Base-by-base conservation (phyloP, 2,113 vertebrate genomes). In the Natator depressus region DNA sequence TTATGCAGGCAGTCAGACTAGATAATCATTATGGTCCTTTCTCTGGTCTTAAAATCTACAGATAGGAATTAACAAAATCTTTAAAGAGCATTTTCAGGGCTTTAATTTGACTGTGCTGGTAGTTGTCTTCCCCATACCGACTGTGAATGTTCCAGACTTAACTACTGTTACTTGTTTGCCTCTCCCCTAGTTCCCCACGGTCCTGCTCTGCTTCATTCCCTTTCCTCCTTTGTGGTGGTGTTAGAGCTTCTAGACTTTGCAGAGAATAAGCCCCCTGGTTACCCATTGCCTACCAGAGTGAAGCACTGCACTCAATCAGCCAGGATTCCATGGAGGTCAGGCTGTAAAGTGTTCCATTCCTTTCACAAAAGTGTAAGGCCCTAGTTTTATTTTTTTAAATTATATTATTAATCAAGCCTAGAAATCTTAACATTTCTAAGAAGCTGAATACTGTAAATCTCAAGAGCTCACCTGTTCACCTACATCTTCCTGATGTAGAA, bases 251-350 rank as follows among this genome's bases (percentile, higher is more conserved):
- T 89, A 17, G 94, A 93, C 59, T 85, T 89, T 88, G 51, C 49
- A 80, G 80, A 57, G 90, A 88, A 95, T 88, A 90, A 78, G 83
- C 53, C 50, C 91, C 55, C 85, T 96, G 82, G 78, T 81, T 90
- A 62, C 85, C 47, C 57, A 89, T 85, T 29, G 72, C 17, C 51
- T 49, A 29, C 2, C 5, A 62, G 46, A 92, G 57, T 1, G 11
- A 0, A 7, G 55, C 51, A 72, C 54, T 94, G 49, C 55, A 42
- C 83, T 81, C 89, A 92, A n/a, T 0, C 75, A 47, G 42, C 42
- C 24, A 85, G 55, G 53, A 72, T 84, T 91, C 80, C 20, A 82
- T 35, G 22, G 80, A 1, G 65, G n/a, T 53, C 46, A 78, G 84
- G 46, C 78, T 92, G 49, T 95, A 92, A 96, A 50, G 49, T 62